Evolutionary conservation across 1,140 invertebrate species (phyloP).

Genomic region (Laodelphax striatellus): DNA sequence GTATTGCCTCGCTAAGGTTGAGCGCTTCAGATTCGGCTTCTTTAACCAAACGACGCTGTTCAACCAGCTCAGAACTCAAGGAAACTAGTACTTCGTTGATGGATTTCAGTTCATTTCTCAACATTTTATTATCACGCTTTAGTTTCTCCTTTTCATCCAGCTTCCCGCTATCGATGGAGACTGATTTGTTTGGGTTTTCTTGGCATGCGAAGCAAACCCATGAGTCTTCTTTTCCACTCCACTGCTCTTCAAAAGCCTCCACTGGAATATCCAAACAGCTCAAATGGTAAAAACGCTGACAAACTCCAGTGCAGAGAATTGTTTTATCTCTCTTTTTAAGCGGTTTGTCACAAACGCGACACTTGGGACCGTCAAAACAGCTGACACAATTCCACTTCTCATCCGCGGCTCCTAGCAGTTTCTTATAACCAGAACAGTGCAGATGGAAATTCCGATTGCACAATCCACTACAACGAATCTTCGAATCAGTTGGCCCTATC

Average conservation of each 20-base stretch:
- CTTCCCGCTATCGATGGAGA: background rate
- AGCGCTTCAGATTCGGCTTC: background rate
- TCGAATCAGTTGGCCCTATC: background rate
- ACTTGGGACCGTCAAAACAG: background rate
- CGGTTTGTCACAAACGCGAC: background rate
- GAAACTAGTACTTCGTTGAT: background rate
- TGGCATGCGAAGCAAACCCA: background rate
- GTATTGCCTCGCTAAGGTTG: background rate
- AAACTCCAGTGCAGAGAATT: background rate
- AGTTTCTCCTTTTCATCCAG: background rate
- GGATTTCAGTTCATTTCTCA: background rate
- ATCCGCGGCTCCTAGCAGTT: background rate
- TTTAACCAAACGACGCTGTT: background rate
- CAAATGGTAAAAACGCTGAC: background rate
- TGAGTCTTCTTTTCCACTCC: background rate
- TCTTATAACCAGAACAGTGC: background rate
- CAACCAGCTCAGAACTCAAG: background rate
- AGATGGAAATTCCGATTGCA: background rate
- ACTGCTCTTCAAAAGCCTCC: background rate
- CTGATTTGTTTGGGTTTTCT: background rate
- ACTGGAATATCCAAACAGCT: background rate
- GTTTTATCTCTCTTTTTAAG: background rate
- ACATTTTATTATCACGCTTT: background rate
- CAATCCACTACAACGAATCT: background rate
- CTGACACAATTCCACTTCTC: background rate